Conservation (phyloP, 2,797 vertebrate genomes). For the Amniataba percoides region DNA sequence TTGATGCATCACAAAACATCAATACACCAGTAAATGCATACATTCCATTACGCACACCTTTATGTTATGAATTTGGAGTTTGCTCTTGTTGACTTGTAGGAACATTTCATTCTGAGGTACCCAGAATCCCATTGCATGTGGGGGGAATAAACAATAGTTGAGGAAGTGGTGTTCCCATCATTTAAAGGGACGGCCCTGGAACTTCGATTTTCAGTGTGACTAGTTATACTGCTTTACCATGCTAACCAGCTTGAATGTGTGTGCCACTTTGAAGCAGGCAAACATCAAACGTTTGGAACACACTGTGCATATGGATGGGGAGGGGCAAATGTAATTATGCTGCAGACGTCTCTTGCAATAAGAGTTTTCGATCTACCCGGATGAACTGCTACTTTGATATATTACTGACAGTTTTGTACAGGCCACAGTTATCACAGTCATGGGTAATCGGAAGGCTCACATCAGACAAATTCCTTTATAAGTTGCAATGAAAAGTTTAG, state of each 20-base stretch:
- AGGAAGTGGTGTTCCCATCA: neutral
- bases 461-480: neutral
- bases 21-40: neutral
- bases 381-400: neutral
- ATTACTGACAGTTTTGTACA: neutral
- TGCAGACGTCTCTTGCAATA: neutral
- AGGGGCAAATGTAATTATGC: neutral
- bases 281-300: constrained; percentile 1
- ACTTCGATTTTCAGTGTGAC: no score
- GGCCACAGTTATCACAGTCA: neutral
- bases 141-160: neutral
- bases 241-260: no score
- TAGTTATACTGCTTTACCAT: no score
- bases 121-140: neutral
- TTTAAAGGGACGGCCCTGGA: neutral
- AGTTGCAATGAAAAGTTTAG: neutral
- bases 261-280: neutral
- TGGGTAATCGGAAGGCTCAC: neutral
- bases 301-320: neutral
- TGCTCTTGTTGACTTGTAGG: neutral
- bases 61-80: neutral
- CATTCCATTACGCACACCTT: neutral
- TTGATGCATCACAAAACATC: neutral
- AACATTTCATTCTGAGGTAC: neutral
- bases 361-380: neutral